Conservation (phyloP, 2,888 invertebrate species). For the Aricia artaxerxes region DNA sequence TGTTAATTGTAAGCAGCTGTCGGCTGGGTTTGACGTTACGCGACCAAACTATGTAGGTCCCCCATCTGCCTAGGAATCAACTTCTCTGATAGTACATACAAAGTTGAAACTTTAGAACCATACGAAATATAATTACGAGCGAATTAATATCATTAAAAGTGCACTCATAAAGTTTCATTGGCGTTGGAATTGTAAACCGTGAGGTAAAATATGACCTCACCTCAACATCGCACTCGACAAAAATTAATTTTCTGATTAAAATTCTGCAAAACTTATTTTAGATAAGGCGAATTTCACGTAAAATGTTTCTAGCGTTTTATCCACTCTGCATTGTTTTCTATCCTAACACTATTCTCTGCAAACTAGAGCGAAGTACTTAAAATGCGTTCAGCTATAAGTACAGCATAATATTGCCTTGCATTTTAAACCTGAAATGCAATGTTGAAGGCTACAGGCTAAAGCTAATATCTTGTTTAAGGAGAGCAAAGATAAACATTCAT, state of each 20-base stretch:
- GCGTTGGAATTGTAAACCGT: background rate
- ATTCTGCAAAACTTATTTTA: conserved; percentile 17
- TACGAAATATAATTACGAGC: too few species aligned
- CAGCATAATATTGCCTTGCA: conserved; percentile 31
- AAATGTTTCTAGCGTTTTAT: conserved; percentile 9
- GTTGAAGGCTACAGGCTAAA: conserved; percentile 23
- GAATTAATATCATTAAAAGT: background rate
- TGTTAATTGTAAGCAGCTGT: too few species aligned
- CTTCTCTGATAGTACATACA: too few species aligned
- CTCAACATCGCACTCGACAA: background rate
- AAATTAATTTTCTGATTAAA: conserved; percentile 36
- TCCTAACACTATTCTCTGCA: conserved; percentile 26
- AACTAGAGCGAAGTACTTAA: conserved; percentile 28
- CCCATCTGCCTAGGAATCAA: too few species aligned
- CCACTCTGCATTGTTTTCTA: conserved; percentile 19
- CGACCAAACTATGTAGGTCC: too few species aligned
- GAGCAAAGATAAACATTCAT: background rate
- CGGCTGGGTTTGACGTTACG: too few species aligned
- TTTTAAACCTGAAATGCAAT: conserved; percentile 9
- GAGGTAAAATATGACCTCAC: background rate
- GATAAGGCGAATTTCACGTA: conserved; percentile 16
- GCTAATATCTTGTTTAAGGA: background rate
- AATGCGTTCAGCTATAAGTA: conserved; percentile 33
- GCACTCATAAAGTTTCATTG: background rate
- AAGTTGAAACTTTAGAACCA: too few species aligned